Base-by-base conservation (phyloP, 2,888 invertebrate species). In the Torymus tubicola region DNA sequence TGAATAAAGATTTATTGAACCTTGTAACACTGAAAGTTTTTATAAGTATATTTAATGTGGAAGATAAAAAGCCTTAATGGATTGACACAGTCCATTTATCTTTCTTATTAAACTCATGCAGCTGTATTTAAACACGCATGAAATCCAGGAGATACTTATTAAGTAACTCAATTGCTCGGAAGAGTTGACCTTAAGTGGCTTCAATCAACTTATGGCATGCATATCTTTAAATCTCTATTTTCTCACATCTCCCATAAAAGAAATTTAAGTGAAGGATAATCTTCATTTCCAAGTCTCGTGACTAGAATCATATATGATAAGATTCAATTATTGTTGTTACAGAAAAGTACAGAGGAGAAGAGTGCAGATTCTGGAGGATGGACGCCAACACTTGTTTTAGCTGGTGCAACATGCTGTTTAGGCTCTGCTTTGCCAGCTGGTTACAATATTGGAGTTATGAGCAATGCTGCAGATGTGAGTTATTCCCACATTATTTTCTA, bases 371-470 rank as follows among this genome's bases (percentile, higher is more conserved):
- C 90, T 70, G 90, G 90, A 78, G 93, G 93, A 91, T 95, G 95
- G 95, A 94, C 94, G 18, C 91, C 92, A 81, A 91, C 94, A 83
- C 90, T 97, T 84, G 87, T 94, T 52, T 88, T 96, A 81, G 94
- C 96, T 31, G 95, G 95, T 14, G 89, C 94, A 74, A 93, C 94
- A 3, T 94, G 96, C 58, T 95, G 96, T 1, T 87, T 97, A 18
- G 97, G 97, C 5, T 94, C 94, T 1, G 96, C 96, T 2, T 90
- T 97, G 68, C 96, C 96, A 5, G 95, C 96, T 68, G 97, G 97
- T 57, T 97, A 94, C 90, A 95, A 96, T 87, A 96, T 97, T 80
- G 97, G 97, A 65, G 96, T 96, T 21, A 94, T 97, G 83, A 97
- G 97, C 90, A 94, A 96, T 31, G 96, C 97, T 0, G 94, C 95